Conservation (phyloP, 2,113 vertebrate species). For the Rhinichthys klamathensis region DNA sequence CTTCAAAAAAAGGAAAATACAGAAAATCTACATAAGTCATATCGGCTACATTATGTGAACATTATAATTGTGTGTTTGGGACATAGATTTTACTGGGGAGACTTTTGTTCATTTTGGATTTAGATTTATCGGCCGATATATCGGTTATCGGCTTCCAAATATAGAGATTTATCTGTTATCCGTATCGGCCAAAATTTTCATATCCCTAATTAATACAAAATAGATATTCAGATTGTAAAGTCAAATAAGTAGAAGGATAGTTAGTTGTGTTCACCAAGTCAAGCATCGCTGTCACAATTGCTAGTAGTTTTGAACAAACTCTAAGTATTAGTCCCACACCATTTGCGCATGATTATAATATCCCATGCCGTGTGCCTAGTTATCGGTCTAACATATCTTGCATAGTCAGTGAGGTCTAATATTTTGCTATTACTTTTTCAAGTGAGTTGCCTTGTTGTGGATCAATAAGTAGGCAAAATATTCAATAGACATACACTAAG, state of each 20-base stretch:
- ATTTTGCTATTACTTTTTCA: not conserved
- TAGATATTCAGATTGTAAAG: not conserved
- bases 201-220: not conserved
- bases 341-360: not conserved
- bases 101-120: too few species aligned
- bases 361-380: not conserved
- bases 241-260: not conserved
- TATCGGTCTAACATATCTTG: not conserved
- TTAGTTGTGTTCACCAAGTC: not conserved
- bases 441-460: not conserved
- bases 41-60: too few species aligned
- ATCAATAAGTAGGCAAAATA: not conserved
- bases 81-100: too few species aligned
- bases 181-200: too few species aligned
- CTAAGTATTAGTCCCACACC: not conserved
- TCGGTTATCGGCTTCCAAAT: too few species aligned
- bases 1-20: too few species aligned
- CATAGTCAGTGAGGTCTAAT: too few species aligned
- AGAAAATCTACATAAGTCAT: too few species aligned
- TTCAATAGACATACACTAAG: not conserved
- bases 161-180: too few species aligned
- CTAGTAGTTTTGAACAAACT: not conserved
- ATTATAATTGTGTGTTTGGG: too few species aligned
- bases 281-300: not conserved
- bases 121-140: too few species aligned